phyloP scores from a whole-genome alignment of 2,113 vertebrate species.

The Mormoops blainvillei region DNA sequence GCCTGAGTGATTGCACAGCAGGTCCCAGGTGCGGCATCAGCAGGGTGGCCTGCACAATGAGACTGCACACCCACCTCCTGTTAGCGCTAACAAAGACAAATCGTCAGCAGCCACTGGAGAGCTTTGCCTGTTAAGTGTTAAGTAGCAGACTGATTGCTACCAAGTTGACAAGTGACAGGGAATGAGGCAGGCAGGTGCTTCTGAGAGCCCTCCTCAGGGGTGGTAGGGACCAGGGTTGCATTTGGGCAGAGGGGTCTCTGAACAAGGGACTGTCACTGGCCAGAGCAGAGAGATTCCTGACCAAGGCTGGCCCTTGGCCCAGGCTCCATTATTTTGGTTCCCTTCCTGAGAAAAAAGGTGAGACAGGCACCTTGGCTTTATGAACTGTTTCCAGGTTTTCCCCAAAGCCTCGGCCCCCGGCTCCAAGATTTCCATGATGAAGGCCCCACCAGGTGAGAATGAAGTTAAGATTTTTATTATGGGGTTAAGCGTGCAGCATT shows the following conservation, averaged over 20 bases:
- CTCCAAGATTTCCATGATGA: background rate
- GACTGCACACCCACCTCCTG: constrained; percentile 56
- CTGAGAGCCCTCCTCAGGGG: background rate
- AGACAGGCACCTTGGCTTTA: rapidly evolving
- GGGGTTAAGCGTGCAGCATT: background rate
- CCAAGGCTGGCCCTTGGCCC: background rate
- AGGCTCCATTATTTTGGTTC: background rate
- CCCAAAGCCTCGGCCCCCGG: background rate
- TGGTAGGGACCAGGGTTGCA: background rate
- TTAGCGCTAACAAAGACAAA: constrained; percentile 76
- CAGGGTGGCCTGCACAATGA: background rate
- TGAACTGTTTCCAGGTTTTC: background rate
- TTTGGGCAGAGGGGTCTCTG: background rate
- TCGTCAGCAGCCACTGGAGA: constrained; percentile 63
- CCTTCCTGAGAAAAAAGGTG: background rate
- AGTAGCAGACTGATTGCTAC: constrained; percentile 77
- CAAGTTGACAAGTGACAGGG: constrained; percentile 62
- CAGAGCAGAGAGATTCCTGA: background rate
- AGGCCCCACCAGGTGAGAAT: background rate
- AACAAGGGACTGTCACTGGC: background rate
- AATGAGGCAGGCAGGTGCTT: constrained; percentile 61
- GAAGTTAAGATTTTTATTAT: background rate
- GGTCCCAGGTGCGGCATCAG: constrained; percentile 71
- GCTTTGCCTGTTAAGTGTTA: constrained; percentile 72
- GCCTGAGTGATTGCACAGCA: constrained; percentile 61